Evolutionary conservation across 2,113 vertebrate species (phyloP).

Genomic region (Fukomys damarensis): DNA sequence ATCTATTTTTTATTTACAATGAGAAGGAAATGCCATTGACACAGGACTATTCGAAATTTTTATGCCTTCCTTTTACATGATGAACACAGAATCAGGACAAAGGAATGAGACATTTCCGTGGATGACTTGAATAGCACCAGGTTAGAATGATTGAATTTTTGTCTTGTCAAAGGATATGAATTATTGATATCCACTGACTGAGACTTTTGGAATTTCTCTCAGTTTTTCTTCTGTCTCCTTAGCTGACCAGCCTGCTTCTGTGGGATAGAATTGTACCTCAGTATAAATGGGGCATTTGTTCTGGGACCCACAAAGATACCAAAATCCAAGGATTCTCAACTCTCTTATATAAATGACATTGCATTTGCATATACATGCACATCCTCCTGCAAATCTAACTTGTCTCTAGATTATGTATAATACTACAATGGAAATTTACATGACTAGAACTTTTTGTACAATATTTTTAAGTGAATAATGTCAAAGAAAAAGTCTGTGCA

Average conservation of each 20-base stretch:
- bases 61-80: background rate
- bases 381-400: background rate
- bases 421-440: background rate
- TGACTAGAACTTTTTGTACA: background rate
- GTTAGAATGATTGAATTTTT: background rate
- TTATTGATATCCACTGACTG: background rate
- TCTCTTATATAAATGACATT: background rate
- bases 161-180: background rate
- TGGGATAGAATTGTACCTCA: background rate
- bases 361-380: background rate
- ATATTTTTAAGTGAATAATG: background rate
- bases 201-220: background rate
- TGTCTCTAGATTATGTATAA: background rate
- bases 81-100: background rate
- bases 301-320: background rate
- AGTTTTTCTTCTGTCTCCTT: background rate
- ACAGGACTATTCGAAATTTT: background rate
- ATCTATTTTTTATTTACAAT: background rate
- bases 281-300: background rate
- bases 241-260: background rate
- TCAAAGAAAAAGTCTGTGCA: background rate
- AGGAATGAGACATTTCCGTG: background rate
- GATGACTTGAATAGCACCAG: background rate
- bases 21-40: background rate
- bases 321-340: background rate